Evolutionary conservation across 2,797 vertebrate species (phyloP).

Genomic region (Notolabrus celidotus): DNA sequence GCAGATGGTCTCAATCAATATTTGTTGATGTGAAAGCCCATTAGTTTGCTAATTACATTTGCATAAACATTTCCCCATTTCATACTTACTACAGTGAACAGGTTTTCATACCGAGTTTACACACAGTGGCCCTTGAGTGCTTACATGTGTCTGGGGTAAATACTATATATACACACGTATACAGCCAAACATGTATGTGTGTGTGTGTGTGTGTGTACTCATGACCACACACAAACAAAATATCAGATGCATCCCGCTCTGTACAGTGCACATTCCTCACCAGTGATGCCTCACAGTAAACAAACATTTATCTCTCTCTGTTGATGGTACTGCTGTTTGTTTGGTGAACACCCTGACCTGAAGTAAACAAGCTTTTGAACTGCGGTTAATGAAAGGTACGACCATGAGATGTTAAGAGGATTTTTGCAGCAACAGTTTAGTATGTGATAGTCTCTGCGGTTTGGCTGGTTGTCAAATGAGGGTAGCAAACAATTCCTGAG

Average conservation of each 20-base stretch:
- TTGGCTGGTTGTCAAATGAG: conserved; percentile 22
- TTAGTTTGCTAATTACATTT: conserved; percentile 83
- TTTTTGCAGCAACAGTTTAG: conserved; percentile 30
- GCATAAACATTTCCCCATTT: conserved; percentile 79
- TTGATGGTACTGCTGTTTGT: conserved; percentile 54
- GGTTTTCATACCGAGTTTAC: conserved; percentile 72
- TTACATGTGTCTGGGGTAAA: conserved; percentile 70
- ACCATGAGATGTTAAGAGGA: conserved; percentile 31
- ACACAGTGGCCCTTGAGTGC: conserved; percentile 71
- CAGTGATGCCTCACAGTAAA: conserved; percentile 66
- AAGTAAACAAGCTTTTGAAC: conserved; percentile 68
- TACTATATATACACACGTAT: conserved; percentile 47
- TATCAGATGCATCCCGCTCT: conserved; percentile 55
- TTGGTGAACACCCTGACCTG: conserved; percentile 55
- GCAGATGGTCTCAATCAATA: conserved; percentile 82
- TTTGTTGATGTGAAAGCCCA: conserved; percentile 70
- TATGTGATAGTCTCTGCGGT: conserved; percentile 38
- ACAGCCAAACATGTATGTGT: conserved; percentile 40
- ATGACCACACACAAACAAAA: conserved; percentile 43
- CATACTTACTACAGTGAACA: conserved; percentile 69
- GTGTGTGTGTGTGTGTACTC: conserved; percentile 2
- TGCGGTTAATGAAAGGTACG: conserved; percentile 58
- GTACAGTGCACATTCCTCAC: conserved; percentile 75
- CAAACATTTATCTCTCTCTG: conserved; percentile 66
- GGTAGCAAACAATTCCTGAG: no score